phyloP scores from a whole-genome alignment of 2,888 invertebrate genomes.

The Cancer borealis region DNA sequence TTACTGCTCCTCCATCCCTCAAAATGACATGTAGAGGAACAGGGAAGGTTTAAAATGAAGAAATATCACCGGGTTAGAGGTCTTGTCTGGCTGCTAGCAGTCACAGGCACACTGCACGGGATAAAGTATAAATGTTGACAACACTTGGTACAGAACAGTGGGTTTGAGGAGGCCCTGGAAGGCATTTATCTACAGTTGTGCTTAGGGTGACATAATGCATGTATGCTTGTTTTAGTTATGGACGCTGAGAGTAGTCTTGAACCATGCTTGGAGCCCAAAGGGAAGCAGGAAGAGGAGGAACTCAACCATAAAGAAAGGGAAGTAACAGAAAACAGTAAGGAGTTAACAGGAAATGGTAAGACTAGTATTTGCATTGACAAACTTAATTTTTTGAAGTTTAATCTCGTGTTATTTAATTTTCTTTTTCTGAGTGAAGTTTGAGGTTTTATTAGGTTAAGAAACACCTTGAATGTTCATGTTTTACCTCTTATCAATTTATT shows the following conservation, averaged over 20 bases:
- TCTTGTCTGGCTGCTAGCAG: too few relatives aligned
- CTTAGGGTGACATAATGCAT: slow-evolving; percentile 72
- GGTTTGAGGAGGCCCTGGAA: slow-evolving; percentile 50
- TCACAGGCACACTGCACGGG: too few relatives aligned
- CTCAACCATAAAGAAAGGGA: slow-evolving; percentile 63
- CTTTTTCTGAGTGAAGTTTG: background rate
- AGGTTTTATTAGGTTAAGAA: slow-evolving; percentile 10
- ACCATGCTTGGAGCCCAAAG: slow-evolving; percentile 68
- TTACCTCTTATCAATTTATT: background rate
- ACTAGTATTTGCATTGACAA: slow-evolving; percentile 18
- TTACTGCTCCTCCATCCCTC: too few relatives aligned
- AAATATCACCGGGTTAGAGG: too few relatives aligned
- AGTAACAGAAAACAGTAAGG: slow-evolving; percentile 64
- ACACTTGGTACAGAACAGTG: slow-evolving; percentile 52
- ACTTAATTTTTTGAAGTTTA: slow-evolving; percentile 30
- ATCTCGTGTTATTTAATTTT: background rate
- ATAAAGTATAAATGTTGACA: background rate
- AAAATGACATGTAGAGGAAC: too few relatives aligned
- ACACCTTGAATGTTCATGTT: background rate
- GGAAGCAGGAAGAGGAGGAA: slow-evolving; percentile 66
- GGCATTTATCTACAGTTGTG: slow-evolving; percentile 47
- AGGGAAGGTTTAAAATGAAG: too few relatives aligned
- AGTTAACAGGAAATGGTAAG: slow-evolving; percentile 64
- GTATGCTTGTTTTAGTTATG: slow-evolving; percentile 74
- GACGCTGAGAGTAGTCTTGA: slow-evolving; percentile 75